Evolutionary conservation across 2,797 vertebrate genomes (phyloP).

Genomic region (Cirrhinus molitorella): DNA sequence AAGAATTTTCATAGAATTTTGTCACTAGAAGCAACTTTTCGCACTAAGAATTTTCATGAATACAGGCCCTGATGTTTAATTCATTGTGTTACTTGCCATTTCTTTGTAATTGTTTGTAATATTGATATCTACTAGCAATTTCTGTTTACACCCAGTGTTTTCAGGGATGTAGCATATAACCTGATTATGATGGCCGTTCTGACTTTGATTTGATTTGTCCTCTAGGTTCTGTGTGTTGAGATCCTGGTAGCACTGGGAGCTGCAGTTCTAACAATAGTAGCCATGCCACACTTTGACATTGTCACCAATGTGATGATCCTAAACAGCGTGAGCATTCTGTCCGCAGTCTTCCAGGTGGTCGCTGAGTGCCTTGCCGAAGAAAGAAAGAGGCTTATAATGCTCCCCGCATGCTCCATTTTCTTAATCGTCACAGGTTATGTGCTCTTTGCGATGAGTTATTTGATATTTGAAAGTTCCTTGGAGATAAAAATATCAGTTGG

Average conservation of each 20-base stretch:
- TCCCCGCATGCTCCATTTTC: slow-evolving; percentile 58
- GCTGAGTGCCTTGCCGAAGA: slow-evolving; percentile 58
- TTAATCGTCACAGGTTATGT: slow-evolving; percentile 65
- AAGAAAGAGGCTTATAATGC: slow-evolving; percentile 53
- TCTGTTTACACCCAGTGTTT: not conserved
- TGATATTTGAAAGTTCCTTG: slow-evolving; percentile 30
- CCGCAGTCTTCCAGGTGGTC: slow-evolving; percentile 62
- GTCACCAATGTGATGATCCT: slow-evolving; percentile 64
- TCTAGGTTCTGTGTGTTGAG: slow-evolving; percentile 51
- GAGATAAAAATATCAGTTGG: slow-evolving; percentile 57
- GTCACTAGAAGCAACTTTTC: no score
- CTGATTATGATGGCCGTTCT: not conserved
- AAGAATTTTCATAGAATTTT: no score
- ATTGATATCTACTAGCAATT: not conserved
- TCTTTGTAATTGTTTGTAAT: not conserved
- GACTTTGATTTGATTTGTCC: not conserved
- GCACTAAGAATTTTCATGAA: no score
- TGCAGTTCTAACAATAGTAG: slow-evolving; percentile 54
- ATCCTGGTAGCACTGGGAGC: slow-evolving; percentile 50
- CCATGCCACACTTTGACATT: slow-evolving; percentile 66
- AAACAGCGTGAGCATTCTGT: slow-evolving; percentile 62
- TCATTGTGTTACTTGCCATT: not conserved
- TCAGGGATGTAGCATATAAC: not conserved
- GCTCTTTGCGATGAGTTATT: slow-evolving; percentile 64
- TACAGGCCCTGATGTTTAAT: not conserved